Conservation (phyloP, 2,113 vertebrate genomes). For the Tupaia tana region DNA sequence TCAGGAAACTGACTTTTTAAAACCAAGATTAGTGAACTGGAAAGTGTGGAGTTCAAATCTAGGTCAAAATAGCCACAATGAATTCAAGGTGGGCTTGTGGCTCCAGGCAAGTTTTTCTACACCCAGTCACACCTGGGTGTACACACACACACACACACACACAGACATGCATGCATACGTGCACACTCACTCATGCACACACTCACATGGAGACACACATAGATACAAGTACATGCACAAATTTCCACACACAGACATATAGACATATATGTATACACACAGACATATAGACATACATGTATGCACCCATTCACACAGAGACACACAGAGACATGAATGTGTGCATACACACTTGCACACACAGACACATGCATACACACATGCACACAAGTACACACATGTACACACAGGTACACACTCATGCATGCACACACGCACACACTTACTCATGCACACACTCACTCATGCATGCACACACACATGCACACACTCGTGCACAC, state of each 20-base stretch:
- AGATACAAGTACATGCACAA: neutral
- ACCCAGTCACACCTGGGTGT: fast-evolving
- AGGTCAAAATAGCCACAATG: conserved; percentile 24
- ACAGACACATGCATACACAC: neutral
- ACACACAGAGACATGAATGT: too few relatives aligned
- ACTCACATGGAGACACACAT: too few relatives aligned
- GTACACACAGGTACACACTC: neutral
- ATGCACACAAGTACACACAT: fast-evolving
- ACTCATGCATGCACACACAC: too few relatives aligned
- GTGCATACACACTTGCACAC: neutral
- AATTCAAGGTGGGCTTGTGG: neutral
- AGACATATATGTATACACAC: fast-evolving
- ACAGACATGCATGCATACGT: fast-evolving
- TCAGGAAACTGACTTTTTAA: neutral
- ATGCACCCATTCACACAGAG: fast-evolving
- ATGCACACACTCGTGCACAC: neutral
- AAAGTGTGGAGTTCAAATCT: conserved; percentile 29
- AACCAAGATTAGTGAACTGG: conserved; percentile 37
- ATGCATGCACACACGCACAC: fast-evolving
- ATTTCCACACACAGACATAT: neutral
- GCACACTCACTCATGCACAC: neutral
- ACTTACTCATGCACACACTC: fast-evolving
- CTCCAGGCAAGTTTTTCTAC: neutral
- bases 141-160: neutral
- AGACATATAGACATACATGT: too few relatives aligned